A percentile compares a stretch with the other conserved stretches of the same genome.
These are phyloP conservation scores for Sebastes flavidus DNA, from an alignment of 2,797 vertebrate species.

Conservation along the genomic window DNA sequence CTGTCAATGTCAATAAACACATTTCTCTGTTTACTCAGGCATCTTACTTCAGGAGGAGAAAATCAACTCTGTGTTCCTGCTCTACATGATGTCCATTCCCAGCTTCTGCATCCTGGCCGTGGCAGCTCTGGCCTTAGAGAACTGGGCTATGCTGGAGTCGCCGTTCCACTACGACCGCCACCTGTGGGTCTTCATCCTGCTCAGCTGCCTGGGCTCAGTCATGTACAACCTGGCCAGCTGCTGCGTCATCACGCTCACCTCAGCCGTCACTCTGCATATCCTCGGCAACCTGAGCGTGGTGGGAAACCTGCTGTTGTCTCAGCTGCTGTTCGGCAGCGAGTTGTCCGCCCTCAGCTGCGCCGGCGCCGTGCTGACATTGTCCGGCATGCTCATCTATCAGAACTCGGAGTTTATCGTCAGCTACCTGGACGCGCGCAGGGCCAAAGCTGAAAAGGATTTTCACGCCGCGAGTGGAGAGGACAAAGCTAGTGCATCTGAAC, in stretches of 20 bases:
- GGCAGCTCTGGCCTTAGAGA: constrained; percentile 88
- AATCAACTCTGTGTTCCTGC: constrained; percentile 91
- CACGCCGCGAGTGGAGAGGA: background rate
- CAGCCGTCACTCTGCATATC: constrained; percentile 95
- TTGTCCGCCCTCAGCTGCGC: constrained; percentile 89
- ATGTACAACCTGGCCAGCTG: constrained; percentile 97
- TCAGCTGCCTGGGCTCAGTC: constrained; percentile 95
- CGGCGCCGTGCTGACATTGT: constrained; percentile 88
- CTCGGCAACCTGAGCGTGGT: constrained; percentile 94
- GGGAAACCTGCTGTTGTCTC: constrained; percentile 93
- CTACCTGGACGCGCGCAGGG: constrained; percentile 76
- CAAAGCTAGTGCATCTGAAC: constrained; percentile 7
- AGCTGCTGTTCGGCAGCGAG: constrained; percentile 90
- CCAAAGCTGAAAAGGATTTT: constrained; percentile 42
- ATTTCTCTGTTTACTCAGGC: constrained; percentile 75
- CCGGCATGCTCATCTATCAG: constrained; percentile 94
- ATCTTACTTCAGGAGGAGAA: constrained; percentile 93
- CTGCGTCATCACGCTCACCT: constrained; percentile 94
- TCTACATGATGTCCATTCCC: constrained; percentile 95
- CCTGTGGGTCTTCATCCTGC: constrained; percentile 92
- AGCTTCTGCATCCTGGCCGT: constrained; percentile 93
- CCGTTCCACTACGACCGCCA: constrained; percentile 81
- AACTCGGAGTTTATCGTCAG: constrained; percentile 87
- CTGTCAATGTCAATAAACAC: background rate
- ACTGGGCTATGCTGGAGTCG: constrained; percentile 84